Base-by-base conservation (phyloP, 2,888 invertebrate species). In the Coronaproctus castanopsis region DNA sequence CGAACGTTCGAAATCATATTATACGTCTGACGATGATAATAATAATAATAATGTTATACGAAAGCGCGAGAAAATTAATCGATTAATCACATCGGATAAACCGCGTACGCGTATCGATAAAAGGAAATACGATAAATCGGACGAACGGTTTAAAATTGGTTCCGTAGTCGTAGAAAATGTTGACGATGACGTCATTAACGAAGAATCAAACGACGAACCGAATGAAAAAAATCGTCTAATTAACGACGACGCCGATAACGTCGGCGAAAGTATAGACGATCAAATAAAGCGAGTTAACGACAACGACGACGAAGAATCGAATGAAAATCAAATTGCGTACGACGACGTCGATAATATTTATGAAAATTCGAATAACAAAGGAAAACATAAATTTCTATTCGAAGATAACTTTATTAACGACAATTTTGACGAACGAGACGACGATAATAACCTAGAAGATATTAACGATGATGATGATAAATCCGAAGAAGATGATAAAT, bases 191-290 rank as follows among this genome's bases (percentile, higher is more conserved):
- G 65, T 65, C 56, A 64, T 65, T 53, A 55, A 61, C 52, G 63
- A 65, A 21, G 69, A 71, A 62, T 70, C 70, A 64, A 72, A 71
- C 68, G 68, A 69, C 64, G 69, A 69, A 67, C 66, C 65, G n/a
- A 36, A 8, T 36, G 36, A 36, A 8, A 36, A 8, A 36, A 36
- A 14, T 36, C 36, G 36, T 8, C 5, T 36, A 36, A 36, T 36
- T 8, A 36, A 8, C 36, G 36, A 52, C 18, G 60, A 59, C 20
- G 56, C 24, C 5, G 58, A 50, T 3, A 51, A 51, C 2, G 21
- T 14, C 21, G 36, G 8, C n/a, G 50, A n/a, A 18, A 50, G 21
- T 3, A n/a, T 67, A 24, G 66, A 68, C 21, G 66, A 69, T 2
- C 8, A 36, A 36, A 8, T 36, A 36, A 36, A 36, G 14, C 36